A percentile compares a stretch with the other conserved stretches of the same genome.
These are phyloP conservation scores for Cepaea hortensis DNA, from an alignment of 2,888 invertebrate species.

Conservation along the genomic window DNA sequence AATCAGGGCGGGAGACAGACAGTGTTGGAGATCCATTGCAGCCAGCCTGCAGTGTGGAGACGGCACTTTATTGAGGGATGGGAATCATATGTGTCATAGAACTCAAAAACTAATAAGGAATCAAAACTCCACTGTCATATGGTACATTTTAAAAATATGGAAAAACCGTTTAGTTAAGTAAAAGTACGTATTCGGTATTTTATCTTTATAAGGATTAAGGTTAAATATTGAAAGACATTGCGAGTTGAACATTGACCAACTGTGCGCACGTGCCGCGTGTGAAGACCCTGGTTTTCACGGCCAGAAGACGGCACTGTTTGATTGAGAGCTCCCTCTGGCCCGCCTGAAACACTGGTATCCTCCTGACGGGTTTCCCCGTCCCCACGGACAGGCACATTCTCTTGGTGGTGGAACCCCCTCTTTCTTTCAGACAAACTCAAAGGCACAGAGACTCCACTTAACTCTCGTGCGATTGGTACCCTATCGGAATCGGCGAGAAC, in stretches of 20 bases:
- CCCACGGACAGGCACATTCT: neutral
- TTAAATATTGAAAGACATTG: no score
- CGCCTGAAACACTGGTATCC: neutral
- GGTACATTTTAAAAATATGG: no score
- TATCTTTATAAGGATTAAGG: no score
- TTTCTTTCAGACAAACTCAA: neutral
- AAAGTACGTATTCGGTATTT: neutral
- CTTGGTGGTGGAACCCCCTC: neutral
- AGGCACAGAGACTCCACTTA: constrained; percentile 17
- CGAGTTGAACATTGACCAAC: neutral
- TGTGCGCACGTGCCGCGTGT: neutral
- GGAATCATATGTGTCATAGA: no score
- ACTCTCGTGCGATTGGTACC: constrained; percentile 29
- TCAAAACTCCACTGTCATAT: no score
- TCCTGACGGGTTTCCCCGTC: no score
- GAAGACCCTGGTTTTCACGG: neutral
- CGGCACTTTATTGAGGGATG: no score
- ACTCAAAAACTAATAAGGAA: no score
- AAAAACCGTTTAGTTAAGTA: neutral
- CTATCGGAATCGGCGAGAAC: constrained; percentile 14
- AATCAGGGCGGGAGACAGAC: no score
- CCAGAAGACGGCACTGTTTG: neutral
- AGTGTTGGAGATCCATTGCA: no score
- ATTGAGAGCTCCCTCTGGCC: neutral
- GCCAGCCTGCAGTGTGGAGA: no score